Percentiles rank a stretch among this genome's conserved stretches.
Evolutionary conservation across 2,888 invertebrate genomes (phyloP).

Genomic region (Tyria jacobaeae): DNA sequence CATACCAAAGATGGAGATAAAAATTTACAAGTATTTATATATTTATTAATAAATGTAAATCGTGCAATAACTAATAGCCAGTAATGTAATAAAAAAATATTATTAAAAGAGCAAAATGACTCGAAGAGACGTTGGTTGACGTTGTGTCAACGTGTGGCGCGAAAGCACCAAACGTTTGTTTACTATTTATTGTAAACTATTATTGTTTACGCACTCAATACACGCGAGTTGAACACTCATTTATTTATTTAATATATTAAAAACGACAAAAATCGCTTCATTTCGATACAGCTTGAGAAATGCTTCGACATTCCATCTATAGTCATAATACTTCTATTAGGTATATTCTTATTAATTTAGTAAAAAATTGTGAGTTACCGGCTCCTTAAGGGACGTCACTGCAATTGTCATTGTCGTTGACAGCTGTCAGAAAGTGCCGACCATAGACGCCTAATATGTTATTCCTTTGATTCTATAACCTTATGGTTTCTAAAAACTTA

Average conservation of each 20-base stretch:
- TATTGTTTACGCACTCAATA: conserved; percentile 65
- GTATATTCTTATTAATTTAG: conserved; percentile 74
- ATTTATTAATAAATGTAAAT: conserved; percentile 86
- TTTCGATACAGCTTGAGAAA: conserved; percentile 69
- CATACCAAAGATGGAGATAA: conserved; percentile 84
- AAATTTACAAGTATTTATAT: conserved; percentile 87
- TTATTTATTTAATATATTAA: conserved; percentile 52
- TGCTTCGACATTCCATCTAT: conserved; percentile 77
- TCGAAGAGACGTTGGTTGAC: conserved; percentile 77
- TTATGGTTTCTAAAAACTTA: conserved; percentile 58
- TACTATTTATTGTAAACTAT: conserved; percentile 83
- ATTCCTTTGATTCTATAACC: conserved; percentile 57
- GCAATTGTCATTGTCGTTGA: conserved; percentile 34
- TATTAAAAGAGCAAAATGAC: conserved; percentile 67
- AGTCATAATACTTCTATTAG: conserved; percentile 75
- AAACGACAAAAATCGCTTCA: conserved; percentile 49
- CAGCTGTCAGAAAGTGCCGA: conserved; percentile 45
- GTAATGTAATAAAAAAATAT: conserved; percentile 83
- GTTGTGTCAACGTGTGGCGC: conserved; percentile 56
- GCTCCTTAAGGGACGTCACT: conserved; percentile 56
- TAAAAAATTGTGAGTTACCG: conserved; percentile 76
- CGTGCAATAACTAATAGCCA: conserved; percentile 87
- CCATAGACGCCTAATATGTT: conserved; percentile 42
- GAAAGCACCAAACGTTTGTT: conserved; percentile 58
- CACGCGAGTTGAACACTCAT: conserved; percentile 52